Conservation (phyloP, 2,888 invertebrate genomes). For the Bellardia pandia region DNA sequence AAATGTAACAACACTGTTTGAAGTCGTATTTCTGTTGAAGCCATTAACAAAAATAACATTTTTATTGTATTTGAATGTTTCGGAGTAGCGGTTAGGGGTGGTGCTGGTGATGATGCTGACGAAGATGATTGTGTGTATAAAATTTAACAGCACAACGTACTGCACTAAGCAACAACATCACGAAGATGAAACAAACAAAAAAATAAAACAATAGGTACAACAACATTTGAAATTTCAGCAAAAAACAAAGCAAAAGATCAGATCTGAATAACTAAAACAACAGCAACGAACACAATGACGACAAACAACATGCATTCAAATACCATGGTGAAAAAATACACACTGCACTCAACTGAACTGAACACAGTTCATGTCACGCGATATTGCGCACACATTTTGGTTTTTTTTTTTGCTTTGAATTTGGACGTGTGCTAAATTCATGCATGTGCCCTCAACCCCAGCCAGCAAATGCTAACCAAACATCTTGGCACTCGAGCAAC, state of each 20-base stretch:
- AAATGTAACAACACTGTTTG: neutral
- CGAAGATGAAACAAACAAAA: constrained; percentile 15
- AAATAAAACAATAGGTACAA: constrained; percentile 5
- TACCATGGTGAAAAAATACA: constrained; percentile 53
- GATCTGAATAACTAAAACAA: constrained; percentile 53
- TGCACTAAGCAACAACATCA: neutral
- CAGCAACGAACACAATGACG: constrained; percentile 10
- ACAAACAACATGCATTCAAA: constrained; percentile 48
- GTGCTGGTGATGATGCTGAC: constrained; percentile 19
- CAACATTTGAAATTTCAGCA: constrained; percentile 1
- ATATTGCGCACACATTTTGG: constrained; percentile 55
- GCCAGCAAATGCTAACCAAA: constrained; percentile 33
- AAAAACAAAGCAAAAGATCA: constrained; percentile 46
- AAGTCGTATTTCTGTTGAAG: constrained; percentile 39
- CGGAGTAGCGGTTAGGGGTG: constrained; percentile 21
- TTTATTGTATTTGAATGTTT: constrained; percentile 1
- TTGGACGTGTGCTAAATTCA: constrained; percentile 60
- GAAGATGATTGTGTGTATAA: constrained; percentile 44
- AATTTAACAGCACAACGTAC: constrained; percentile 37
- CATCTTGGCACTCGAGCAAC: constrained; percentile 15
- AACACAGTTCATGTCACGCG: constrained; percentile 58
- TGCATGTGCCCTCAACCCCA: constrained; percentile 45
- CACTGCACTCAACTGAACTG: constrained; percentile 52
- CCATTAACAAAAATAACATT: constrained; percentile 62
- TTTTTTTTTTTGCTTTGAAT: constrained; percentile 6